Evolutionary conservation across 2,888 invertebrate genomes (phyloP).

Genomic region (Andrena minutula): DNA sequence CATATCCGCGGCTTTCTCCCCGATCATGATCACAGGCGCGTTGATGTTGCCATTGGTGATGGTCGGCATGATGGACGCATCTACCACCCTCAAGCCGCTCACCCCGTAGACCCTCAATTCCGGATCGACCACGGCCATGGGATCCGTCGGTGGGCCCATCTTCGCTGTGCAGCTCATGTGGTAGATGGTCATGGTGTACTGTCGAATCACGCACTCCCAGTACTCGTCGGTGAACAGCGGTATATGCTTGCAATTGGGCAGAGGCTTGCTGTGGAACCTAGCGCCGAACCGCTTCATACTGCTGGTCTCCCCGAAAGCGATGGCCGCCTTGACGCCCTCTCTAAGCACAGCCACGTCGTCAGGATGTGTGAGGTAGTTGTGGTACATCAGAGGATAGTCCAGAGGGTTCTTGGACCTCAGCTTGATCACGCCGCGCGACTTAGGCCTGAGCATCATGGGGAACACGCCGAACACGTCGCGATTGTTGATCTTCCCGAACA

Average conservation of each 20-base stretch:
- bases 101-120: conserved; percentile 92
- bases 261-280: conserved; percentile 89
- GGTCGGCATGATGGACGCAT: conserved; percentile 95
- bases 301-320: conserved; percentile 92
- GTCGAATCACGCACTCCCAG: conserved; percentile 94
- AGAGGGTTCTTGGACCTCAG: conserved; percentile 88
- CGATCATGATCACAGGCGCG: conserved; percentile 95
- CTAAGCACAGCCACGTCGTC: conserved; percentile 93
- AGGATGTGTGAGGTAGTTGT: conserved; percentile 96
- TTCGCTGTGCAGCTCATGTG: conserved; percentile 94
- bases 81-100: conserved; percentile 92
- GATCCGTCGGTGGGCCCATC: conserved; percentile 92
- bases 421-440: conserved; percentile 93
- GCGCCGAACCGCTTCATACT: conserved; percentile 93
- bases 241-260: conserved; percentile 94
- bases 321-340: conserved; percentile 94
- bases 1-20: conserved; percentile 93
- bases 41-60: conserved; percentile 95
- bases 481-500: conserved; percentile 90
- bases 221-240: conserved; percentile 93
- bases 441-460: conserved; percentile 96
- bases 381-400: conserved; percentile 94
- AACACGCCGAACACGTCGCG: conserved; percentile 93
- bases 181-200: conserved; percentile 95
- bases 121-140: conserved; percentile 93